Base-by-base conservation (phyloP, 2,797 vertebrate genomes). In the Parauchenoglanis punctatus region DNA sequence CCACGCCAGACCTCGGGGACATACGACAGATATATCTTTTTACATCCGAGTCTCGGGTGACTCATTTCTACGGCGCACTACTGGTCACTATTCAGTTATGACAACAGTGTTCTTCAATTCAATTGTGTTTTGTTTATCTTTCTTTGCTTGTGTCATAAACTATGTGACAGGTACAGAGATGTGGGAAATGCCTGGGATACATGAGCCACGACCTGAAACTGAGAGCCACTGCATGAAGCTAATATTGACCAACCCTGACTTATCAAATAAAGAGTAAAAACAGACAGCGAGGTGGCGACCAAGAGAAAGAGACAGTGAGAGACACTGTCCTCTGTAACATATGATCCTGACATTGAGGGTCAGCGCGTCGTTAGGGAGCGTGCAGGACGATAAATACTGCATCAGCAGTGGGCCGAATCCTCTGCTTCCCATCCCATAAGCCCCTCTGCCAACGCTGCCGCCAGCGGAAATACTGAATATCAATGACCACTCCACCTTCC, bases 401-500 rank as follows among this genome's bases (percentile, higher is more conserved):
- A 91, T 88, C 87, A 88, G 67, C 82, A 35, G 63, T 67, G 85
- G 73, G 85, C 75, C n/a, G 81, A 75, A 70, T 88, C 68, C 87
- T 89, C 67, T 61, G 85, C 77, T 73, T 82, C 46, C 76, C 56
- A 83, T 73, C 65, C 31, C 81, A 84, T 78, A 73, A 76, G 52
- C 72, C 49, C 65, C 70, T 67, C 58, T 56, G 61, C 59, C 52
- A 56, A 81, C 46, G 65, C 85, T 83, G 88, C 84, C 65, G 86
- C 89, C 85, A 85, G 90, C 63, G 75, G 88, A 90, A 87, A 85
- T 86, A 77, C 83, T 90, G 88, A 89, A 90, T 90, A 89, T 91
- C 88, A 90, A 89, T 91, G 88, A 87, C 85, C 77, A 58, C 87
- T 86, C 86, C 86, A 80, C 84, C 87, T 73, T 89, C 83, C 82